Evolutionary conservation across 2,888 invertebrate species (phyloP).

Genomic region (Plagodis dolabraria): DNA sequence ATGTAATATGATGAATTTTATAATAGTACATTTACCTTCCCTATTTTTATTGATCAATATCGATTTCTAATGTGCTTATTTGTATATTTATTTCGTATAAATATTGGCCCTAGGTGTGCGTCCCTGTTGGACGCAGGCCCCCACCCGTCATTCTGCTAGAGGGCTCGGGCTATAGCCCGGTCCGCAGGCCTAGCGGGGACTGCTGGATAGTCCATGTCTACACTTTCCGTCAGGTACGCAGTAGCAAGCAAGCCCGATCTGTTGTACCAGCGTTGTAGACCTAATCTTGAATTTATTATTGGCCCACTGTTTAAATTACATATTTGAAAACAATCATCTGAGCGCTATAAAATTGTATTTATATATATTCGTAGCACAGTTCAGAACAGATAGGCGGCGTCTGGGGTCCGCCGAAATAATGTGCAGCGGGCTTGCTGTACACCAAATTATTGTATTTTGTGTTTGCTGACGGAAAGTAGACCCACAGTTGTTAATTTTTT

Average conservation of each 20-base stretch:
- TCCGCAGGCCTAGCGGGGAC: slow-evolving; percentile 24
- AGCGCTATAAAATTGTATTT: too few relatives aligned
- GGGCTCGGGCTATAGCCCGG: slow-evolving; percentile 20
- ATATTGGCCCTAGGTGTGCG: slow-evolving; percentile 28
- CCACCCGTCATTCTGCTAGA: slow-evolving; percentile 23
- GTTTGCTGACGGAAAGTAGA: slow-evolving; percentile 25
- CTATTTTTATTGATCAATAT: too few relatives aligned
- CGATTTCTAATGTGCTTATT: not conserved
- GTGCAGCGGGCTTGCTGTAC: slow-evolving; percentile 16
- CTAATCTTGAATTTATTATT: slow-evolving; percentile 8
- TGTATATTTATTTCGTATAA: slow-evolving; percentile 11
- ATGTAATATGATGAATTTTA: too few relatives aligned
- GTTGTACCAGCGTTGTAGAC: slow-evolving; percentile 2
- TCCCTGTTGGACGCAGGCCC: slow-evolving; percentile 20
- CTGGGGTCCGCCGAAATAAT: not conserved
- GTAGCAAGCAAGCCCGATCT: slow-evolving; percentile 29
- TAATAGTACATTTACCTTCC: too few relatives aligned
- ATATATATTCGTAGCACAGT: too few relatives aligned
- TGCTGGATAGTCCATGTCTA: slow-evolving; percentile 28
- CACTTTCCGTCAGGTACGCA: slow-evolving; percentile 31
- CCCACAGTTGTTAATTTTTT: slow-evolving; percentile 4
- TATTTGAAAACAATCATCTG: too few relatives aligned
- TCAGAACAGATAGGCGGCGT: too few relatives aligned
- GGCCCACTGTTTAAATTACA: not conserved
- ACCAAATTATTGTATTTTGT: slow-evolving; percentile 15